phyloP scores from a whole-genome alignment of 2,888 invertebrate species.

The Ypsolopha sequella region DNA sequence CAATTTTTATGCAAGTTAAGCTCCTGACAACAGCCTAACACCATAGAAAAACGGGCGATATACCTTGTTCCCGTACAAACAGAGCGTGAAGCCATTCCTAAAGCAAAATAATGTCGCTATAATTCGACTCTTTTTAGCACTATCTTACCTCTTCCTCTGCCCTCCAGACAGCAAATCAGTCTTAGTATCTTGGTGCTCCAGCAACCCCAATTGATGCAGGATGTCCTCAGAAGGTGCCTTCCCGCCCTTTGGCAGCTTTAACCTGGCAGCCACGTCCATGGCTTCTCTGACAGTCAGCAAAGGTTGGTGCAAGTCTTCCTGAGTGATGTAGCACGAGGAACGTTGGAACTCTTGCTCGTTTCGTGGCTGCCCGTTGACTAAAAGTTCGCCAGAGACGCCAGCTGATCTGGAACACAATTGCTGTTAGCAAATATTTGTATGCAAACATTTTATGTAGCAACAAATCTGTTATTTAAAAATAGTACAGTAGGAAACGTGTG shows the following conservation, averaged over 20 bases:
- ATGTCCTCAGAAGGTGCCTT: slow-evolving; percentile 65
- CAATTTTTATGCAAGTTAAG: too few species aligned
- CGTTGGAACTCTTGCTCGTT: slow-evolving; percentile 76
- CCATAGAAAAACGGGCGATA: too few species aligned
- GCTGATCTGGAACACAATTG: slow-evolving; percentile 55
- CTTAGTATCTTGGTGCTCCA: slow-evolving; percentile 73
- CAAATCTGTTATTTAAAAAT: too few species aligned
- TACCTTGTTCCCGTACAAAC: too few species aligned
- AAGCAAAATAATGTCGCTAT: too few species aligned
- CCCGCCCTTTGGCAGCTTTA: slow-evolving; percentile 74
- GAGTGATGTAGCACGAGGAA: slow-evolving; percentile 86
- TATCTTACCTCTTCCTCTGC: slow-evolving; percentile 75
- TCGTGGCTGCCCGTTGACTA: slow-evolving; percentile 74
- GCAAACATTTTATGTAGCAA: too few species aligned
- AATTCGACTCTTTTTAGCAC: too few species aligned
- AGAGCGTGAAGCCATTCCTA: too few species aligned
- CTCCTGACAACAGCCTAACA: too few species aligned
- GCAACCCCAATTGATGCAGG: slow-evolving; percentile 73
- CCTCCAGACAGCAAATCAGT: slow-evolving; percentile 80
- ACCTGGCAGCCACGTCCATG: slow-evolving; percentile 81
- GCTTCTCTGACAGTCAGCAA: slow-evolving; percentile 80
- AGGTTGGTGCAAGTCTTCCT: slow-evolving; percentile 80
- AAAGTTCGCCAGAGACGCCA: slow-evolving; percentile 76
- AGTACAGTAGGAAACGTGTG: too few species aligned
- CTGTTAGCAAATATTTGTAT: not conserved